A percentile compares a stretch with the other conserved stretches of the same genome.
Evolutionary conservation across 2,113 vertebrate genomes (phyloP).

Genomic region (Zosterops lateralis): DNA sequence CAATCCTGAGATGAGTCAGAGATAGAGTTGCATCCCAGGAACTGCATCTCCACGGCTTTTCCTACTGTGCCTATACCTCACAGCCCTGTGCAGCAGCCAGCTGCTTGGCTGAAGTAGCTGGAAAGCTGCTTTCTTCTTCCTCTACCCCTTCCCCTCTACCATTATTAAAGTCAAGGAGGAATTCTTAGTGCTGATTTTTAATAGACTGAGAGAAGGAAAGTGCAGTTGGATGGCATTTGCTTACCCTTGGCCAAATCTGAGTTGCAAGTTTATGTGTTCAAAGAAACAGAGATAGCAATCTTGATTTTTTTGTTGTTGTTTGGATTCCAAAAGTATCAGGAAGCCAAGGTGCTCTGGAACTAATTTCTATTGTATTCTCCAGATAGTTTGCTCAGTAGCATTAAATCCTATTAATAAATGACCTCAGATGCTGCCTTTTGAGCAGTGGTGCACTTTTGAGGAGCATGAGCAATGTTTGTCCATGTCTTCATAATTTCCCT

Average conservation of each 20-base stretch:
- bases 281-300: constrained; percentile 29
- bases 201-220: background rate
- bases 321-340: background rate
- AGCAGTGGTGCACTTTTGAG: background rate
- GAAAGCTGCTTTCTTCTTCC: background rate
- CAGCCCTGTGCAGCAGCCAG: background rate
- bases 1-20: background rate
- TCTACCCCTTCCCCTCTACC: background rate
- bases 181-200: background rate
- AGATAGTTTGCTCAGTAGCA: constrained; percentile 7
- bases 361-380: constrained; percentile 42
- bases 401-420: constrained; percentile 19
- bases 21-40: background rate
- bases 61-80: background rate
- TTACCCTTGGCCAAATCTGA: background rate
- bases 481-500: background rate
- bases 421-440: background rate
- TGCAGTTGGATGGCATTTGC: background rate
- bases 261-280: background rate
- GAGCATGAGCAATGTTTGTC: background rate
- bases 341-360: constrained; percentile 46
- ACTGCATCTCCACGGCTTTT: background rate
- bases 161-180: background rate
- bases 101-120: background rate
- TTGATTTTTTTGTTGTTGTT: constrained; percentile 11